These are phyloP conservation scores for Orientallactaga sibirica DNA, from an alignment of 2,797 vertebrate genomes.

Conservation along the genomic window DNA sequence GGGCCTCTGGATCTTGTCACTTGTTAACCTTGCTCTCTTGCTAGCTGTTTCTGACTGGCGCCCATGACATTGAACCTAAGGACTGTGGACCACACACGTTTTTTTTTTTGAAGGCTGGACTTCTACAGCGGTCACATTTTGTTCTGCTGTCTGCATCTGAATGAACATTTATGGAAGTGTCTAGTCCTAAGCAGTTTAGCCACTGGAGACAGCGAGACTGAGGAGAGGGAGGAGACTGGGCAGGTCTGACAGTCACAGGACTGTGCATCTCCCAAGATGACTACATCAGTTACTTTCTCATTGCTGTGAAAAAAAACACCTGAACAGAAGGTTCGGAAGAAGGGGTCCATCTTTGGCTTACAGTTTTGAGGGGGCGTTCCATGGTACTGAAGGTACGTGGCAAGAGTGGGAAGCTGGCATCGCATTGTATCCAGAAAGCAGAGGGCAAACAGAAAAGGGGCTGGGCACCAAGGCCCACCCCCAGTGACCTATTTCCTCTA, in stretches of 20 bases:
- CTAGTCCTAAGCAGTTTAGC: not conserved
- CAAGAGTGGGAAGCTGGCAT: too few species aligned
- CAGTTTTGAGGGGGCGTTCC: too few species aligned
- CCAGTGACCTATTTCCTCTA: too few species aligned
- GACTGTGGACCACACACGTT: not conserved
- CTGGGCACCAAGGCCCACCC: too few species aligned
- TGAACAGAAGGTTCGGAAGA: too few species aligned
- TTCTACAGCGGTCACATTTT: not conserved
- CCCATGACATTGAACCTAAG: not conserved
- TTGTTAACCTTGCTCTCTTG: not conserved
- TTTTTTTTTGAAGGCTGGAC: constrained; percentile 10
- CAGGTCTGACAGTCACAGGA: not conserved
- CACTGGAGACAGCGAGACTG: not conserved
- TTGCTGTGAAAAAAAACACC: too few species aligned
- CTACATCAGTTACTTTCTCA: not conserved
- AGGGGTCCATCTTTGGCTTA: too few species aligned
- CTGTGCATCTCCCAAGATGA: not conserved
- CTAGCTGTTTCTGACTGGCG: not conserved
- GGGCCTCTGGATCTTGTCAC: not conserved
- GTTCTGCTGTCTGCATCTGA: not conserved
- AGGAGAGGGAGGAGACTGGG: not conserved
- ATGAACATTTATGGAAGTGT: constrained; percentile 15
- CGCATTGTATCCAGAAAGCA: too few species aligned
- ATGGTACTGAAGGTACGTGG: too few species aligned
- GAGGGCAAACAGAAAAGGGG: too few species aligned